Base-by-base conservation (phyloP, 1,140 invertebrate species). In the Drosophila subpulchrella region DNA sequence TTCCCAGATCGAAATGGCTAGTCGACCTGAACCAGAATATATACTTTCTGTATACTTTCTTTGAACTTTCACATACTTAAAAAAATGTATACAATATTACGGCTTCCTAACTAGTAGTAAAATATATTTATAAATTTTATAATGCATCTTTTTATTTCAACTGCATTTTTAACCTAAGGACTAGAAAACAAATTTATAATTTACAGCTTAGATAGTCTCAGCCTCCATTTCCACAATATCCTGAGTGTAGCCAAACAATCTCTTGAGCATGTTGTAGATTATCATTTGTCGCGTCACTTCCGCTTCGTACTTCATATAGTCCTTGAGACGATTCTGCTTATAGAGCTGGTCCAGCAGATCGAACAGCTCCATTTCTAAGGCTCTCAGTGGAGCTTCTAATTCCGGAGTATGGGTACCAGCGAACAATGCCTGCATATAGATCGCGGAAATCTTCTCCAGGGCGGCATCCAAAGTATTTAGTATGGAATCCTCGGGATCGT, bases 271-370 rank as follows among this genome's bases (percentile, higher is more conserved):
- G 41, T 83, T 91, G 48, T 91, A 91, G 67, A 91, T 73, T 46
- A 91, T 82, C 90, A 91, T 86, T 90, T 91, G 90, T 55, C 81
- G 74, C 44, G 90, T 90, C 55, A 91, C 90, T 75, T 90, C 86
- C 55, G 86, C 74, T 56, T 91, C 90, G 44, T 91, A 91, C 36
- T 76, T 81, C 83, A 91, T 91, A 20, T 91, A 91, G 53, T 91
- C 90, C 47, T 79, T 53, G 38, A 91, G 62, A 6, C 90, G 86
- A 51, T 91, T 59, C 67, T 89, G 65, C 55, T 81, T 77, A 20
- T 83, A 91, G 17, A 91, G 73, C 38, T 63, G 54, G 57, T 91
- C 90, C 38, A 91, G 55, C 3, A 91, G 59, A 41, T 91, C 90
- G 27, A 78, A 91, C 4, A 91, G 32, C 47, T 91, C 77, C 38